Evolutionary conservation across 2,113 vertebrate species (phyloP), one percentile per base, ranked within the genome.

Genomic region (Mus musculus): DNA sequence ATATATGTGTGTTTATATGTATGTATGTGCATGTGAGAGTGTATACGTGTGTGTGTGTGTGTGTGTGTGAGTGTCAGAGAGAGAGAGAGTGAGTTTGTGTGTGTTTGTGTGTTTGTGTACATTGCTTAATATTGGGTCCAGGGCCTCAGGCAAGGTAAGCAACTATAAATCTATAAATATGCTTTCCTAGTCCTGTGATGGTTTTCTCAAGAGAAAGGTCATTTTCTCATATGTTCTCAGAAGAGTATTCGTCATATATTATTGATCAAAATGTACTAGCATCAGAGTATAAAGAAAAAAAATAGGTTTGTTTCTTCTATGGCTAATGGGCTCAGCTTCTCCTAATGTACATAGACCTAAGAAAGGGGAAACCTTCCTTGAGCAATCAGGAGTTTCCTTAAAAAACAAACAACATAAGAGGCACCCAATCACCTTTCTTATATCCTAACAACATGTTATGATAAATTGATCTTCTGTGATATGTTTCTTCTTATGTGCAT

Each of bases 201-300:
- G 9, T 75, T 89, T 97, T 67, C 76, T 61, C 10, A 67, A 82
- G 7, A 89, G 39, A 76, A 95, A 96, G 33, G 59, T 73, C 76
- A 86, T 49, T 75, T 80, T 52, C 36, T 42, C 22, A 77, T 20
- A 61, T 9, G 6, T 20, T 75, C 5, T 20, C 10, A 30, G 30
- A 7, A 89, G 54, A 73, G 36, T 63, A 26, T 11, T 3, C 10
- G 12, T 80, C 16, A 61, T 54, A 4, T 81, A 85, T 91, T 61
- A 78, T 36, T 69, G 13, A 71, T 22, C 36, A 69, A 63, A 61
- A 93, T 77, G 77, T 67, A 19, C 42, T 77, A 7, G 10, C 0
- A n/a, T 36, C 4, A 3, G 56, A 73, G n/a, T n/a, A 42, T 2
- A 3, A 56, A 33, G 3, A 59, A 91, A 56, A 92, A 90, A 96